Base-by-base conservation (phyloP, 2,797 vertebrate species). In the Enoplosus armatus region DNA sequence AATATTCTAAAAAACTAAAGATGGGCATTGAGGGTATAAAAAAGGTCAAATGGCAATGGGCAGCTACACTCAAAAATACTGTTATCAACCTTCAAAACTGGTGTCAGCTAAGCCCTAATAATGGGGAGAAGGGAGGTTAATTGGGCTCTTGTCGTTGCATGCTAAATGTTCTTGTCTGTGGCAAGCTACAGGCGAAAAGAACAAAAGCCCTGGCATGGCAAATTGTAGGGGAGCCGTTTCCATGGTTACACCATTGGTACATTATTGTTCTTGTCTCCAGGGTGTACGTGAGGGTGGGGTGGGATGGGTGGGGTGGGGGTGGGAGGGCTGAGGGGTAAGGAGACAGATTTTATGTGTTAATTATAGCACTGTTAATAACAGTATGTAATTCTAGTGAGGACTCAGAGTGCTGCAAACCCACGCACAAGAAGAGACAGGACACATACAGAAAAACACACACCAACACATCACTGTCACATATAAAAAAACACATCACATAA, bases 181-280 rank as follows among this genome's bases (percentile, higher is more conserved):
- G 70, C 43, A 72, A 80, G 77, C 63, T 80, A 74, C 62, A 85
- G 69, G 67, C 66, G 6, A 76, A 86, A 83, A 85, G 84, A 91
- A 93, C 83, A 93, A 94, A 90, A 86, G 90, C 78, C 66, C 54
- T 39, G 68, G 81, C 70, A 85, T 87, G 88, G 81, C 76, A 85
- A 94, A 94, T 90, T 91, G 91, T 87, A 89, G 90, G 86, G 91
- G 85, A 93, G 79, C 76, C 4, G 92, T 93, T 94, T 81, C 92
- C 86, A 94, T 95, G 91, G 94, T 85, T 91, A 95, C 95, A 39
- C 72, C 72, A 81, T 65, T 74, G 79, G 86, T 80, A 82, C 61
- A 63, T 87, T 84, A 82, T 47, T 73, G 59, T 84, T 80, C 74
- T 79, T 60, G 66, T 89, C 87, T 91, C 83, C 45, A 68, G 82